Evolutionary conservation across 2,888 invertebrate species (phyloP), one percentile per base, ranked within the genome.

Genomic region (Azorinus chamasolen): DNA sequence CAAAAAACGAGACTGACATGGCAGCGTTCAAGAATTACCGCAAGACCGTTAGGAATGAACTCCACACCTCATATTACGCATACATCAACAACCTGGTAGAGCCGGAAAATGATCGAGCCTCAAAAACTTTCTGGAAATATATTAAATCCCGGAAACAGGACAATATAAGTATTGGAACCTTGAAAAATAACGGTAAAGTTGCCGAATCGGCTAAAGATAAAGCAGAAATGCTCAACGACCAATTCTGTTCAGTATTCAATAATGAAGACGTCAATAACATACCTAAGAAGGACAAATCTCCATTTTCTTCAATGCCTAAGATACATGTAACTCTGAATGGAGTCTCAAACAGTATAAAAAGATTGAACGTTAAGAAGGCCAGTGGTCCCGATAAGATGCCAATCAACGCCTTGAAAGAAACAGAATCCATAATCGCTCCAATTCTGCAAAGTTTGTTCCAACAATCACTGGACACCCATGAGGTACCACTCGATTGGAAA

Each of bases 361-460:
- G 39, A 16, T n/a, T 48, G 5, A 61, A 54, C 16, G 14, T 20
- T 61, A 53, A 27, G 64, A n/a, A 78, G 63, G 68, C 77, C 18
- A 63, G 58, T 59, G 68, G 63, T 1, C 63, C 71, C 22, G 71
- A 77, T 41, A 72, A 48, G 37, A 71, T 72, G 22, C 66, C 59
- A 10, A 70, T 76, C 20, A 53, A 27, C 45, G 50, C 61, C n/a
- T 48, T 71, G 12, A 66, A 71, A 45, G 54, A 71, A 27, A 58
- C 45, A 8, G 45, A 46, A 1, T 20, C 27, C 10, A 55, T 51
- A 16, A 75, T 71, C 45, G 43, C 68, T 39, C 71, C 71, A 54
- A 43, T 62, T n/a, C 43, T 78, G n/a, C 41, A 62, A 24, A 24
- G 6, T 24, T 16, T 78, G 8, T 72, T 72, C 50, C 72, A 72